phyloP scores from a whole-genome alignment of 2,113 vertebrate species.

The Chaetura pelagica region DNA sequence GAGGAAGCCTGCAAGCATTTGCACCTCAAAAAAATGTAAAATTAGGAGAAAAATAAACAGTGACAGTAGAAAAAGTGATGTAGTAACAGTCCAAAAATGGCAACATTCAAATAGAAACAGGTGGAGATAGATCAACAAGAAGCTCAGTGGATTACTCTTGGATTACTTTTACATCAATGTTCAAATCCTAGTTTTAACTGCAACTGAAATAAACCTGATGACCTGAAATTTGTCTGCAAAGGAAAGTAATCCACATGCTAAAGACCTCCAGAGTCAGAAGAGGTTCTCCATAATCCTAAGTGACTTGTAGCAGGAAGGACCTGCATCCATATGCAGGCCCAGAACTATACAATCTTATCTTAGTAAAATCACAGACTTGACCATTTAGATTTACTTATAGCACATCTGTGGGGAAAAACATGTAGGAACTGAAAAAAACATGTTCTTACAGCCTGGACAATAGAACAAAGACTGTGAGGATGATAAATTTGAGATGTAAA shows the following conservation, averaged over 20 bases:
- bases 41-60: background rate
- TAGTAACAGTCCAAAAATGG: background rate
- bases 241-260: background rate
- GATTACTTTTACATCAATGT: slow-evolving; percentile 49
- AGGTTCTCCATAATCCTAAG: background rate
- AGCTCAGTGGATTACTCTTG: slow-evolving; percentile 9
- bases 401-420: background rate
- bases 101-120: slow-evolving; percentile 44
- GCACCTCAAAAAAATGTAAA: background rate
- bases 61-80: background rate
- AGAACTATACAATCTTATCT: background rate
- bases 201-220: slow-evolving; percentile 9
- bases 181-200: slow-evolving; percentile 35
- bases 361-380: background rate
- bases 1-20: background rate
- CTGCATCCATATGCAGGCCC: background rate
- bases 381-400: background rate
- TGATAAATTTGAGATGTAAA: background rate
- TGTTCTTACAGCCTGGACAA: background rate
- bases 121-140: slow-evolving; percentile 21
- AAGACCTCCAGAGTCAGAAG: background rate
- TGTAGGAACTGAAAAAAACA: background rate
- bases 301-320: background rate
- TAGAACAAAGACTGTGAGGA: background rate
- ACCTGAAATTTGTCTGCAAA: background rate